A percentile compares a stretch with the other conserved stretches of the same genome.
phyloP scores from a whole-genome alignment of 2,113 vertebrate species.

The Prochilodus magdalenae region DNA sequence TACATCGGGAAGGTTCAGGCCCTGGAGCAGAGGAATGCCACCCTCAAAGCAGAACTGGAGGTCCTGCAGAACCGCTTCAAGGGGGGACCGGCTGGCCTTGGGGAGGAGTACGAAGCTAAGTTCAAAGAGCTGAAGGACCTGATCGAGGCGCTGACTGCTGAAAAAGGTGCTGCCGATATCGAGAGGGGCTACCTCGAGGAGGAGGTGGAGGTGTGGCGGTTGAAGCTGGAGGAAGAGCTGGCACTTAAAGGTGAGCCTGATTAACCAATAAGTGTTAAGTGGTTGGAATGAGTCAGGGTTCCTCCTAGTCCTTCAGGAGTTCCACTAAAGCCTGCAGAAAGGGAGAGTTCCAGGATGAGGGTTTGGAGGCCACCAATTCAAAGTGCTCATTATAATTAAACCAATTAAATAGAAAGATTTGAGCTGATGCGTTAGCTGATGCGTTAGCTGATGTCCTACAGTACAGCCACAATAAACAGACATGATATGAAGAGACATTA shows the following conservation, averaged over 20 bases:
- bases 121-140: conserved; percentile 78
- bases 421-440: no score
- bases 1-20: conserved; percentile 82
- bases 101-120: conserved; percentile 76
- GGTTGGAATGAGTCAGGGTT: no score
- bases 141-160: conserved; percentile 78
- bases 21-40: conserved; percentile 74
- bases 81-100: conserved; percentile 67
- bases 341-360: no score
- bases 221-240: conserved; percentile 80
- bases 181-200: conserved; percentile 71
- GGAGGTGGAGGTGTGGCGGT: conserved; percentile 74
- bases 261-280: no score
- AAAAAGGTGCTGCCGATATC: conserved; percentile 74
- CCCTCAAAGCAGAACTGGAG: conserved; percentile 62
- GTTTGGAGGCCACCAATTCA: no score
- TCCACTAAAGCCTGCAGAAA: no score
- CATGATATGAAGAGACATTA: neutral
- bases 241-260: conserved; percentile 67
- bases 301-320: no score
- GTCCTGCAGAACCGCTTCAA: conserved; percentile 68
- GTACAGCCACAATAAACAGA: no score
- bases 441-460: neutral
- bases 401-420: no score
- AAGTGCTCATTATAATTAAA: no score